phyloP scores from a whole-genome alignment of 2,797 vertebrate genomes.

The Leuciscus waleckii region DNA sequence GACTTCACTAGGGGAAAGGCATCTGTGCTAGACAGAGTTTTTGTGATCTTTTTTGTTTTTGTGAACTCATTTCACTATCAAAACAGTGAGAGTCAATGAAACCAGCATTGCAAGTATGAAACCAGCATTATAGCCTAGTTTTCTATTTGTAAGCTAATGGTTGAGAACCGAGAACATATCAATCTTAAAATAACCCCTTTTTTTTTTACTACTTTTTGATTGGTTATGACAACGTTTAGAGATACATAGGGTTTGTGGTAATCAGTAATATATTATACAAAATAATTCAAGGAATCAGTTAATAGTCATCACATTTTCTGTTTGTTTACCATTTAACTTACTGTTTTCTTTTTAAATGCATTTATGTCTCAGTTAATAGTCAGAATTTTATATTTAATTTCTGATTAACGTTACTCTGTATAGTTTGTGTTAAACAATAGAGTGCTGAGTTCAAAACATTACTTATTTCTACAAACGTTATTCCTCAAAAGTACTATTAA shows the following conservation, averaged over 20 bases:
- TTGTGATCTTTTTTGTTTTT: no score
- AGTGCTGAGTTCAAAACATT: neutral
- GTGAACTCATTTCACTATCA: neutral
- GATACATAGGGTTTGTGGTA: neutral
- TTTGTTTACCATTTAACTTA: neutral
- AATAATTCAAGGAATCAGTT: neutral
- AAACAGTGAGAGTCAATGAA: neutral
- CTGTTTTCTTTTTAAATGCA: neutral
- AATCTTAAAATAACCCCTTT: neutral
- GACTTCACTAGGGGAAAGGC: slow-evolving; percentile 47
- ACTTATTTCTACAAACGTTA: neutral
- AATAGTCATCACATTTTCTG: neutral
- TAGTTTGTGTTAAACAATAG: neutral
- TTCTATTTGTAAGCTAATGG: neutral
- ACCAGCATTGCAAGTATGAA: neutral
- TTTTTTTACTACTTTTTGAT: no score
- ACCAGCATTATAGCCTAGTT: neutral
- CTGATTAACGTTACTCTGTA: neutral
- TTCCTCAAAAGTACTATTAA: neutral
- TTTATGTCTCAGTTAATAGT: neutral
- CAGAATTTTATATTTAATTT: neutral
- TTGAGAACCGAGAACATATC: neutral
- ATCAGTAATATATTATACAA: neutral
- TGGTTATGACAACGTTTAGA: neutral
- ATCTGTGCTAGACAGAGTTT: neutral